phyloP scores from a whole-genome alignment of 2,113 vertebrate genomes.

The Salvelinus alpinus region DNA sequence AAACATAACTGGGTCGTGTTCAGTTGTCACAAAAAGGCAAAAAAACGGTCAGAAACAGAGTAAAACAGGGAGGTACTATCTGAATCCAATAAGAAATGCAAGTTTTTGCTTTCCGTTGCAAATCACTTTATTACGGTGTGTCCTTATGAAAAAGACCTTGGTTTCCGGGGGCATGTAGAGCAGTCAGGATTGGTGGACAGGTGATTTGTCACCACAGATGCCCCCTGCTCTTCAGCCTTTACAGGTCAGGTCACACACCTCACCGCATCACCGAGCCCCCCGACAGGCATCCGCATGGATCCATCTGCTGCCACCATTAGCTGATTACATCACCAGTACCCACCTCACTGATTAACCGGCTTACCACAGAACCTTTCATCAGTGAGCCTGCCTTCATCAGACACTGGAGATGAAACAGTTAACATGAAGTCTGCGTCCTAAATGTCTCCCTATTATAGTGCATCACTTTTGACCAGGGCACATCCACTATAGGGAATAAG shows the following conservation, averaged over 20 bases:
- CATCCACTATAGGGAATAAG: no score
- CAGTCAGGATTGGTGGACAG: not conserved
- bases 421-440: not conserved
- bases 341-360: not conserved
- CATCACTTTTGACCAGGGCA: no score
- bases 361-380: not conserved
- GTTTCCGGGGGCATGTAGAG: not conserved
- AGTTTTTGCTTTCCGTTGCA: no score
- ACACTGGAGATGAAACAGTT: not conserved
- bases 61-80: no score
- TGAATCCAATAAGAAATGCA: no score
- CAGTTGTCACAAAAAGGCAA: no score
- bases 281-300: not conserved
- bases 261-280: not conserved
- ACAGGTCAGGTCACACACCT: slow-evolving; percentile 5
- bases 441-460: not conserved
- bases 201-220: not conserved
- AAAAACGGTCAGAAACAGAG: no score
- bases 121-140: no score
- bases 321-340: slow-evolving; percentile 7
- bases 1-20: no score
- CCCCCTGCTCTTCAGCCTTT: not conserved
- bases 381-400: not conserved
- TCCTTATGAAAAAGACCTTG: no score
- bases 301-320: not conserved